Conservation (phyloP, 2,113 vertebrate species). For the Platycercus adscitus region DNA sequence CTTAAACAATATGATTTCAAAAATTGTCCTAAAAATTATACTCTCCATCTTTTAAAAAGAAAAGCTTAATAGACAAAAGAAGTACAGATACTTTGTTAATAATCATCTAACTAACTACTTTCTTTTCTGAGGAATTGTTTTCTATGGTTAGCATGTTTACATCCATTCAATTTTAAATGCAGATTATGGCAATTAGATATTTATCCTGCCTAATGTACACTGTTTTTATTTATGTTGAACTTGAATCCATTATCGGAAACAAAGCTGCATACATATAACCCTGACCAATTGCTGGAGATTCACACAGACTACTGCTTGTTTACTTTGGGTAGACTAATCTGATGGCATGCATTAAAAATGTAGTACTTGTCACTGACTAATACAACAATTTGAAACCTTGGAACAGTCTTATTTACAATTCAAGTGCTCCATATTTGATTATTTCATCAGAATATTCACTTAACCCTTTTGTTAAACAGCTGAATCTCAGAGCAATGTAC, state of each 20-base stretch:
- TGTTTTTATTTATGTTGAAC: constrained; percentile 73
- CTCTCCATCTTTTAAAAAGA: not conserved
- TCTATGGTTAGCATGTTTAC: constrained; percentile 33
- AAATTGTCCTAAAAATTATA: not conserved
- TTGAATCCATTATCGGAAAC: constrained; percentile 77
- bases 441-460: constrained; percentile 38
- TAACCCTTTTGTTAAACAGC: constrained; percentile 20
- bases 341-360: constrained; percentile 73
- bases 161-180: constrained; percentile 21
- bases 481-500: not conserved
- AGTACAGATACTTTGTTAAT: not conserved
- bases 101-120: not conserved
- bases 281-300: constrained; percentile 54
- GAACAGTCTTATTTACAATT: constrained; percentile 33
- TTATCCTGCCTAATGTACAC: constrained; percentile 70
- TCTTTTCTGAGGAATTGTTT: not conserved
- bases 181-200: constrained; percentile 74
- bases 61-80: not conserved
- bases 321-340: constrained; percentile 66
- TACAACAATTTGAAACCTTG: constrained; percentile 62
- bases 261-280: constrained; percentile 69
- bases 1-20: not conserved
- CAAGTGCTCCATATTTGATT: not conserved
- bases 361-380: constrained; percentile 71
- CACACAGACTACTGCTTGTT: constrained; percentile 71